Conservation (phyloP, 1,140 invertebrate species). For the Macrobrachium rosenbergii region DNA sequence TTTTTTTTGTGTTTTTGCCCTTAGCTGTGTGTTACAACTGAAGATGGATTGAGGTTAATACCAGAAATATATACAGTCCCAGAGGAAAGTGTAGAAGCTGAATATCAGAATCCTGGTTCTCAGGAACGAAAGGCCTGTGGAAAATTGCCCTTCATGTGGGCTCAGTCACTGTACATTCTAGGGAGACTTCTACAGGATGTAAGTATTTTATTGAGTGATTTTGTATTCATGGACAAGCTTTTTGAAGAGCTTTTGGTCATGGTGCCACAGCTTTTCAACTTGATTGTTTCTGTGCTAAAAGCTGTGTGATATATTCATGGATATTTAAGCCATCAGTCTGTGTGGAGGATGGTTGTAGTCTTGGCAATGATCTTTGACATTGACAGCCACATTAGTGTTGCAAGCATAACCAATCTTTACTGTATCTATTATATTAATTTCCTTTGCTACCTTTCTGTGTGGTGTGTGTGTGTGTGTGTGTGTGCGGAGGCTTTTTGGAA, state of each 20-base stretch:
- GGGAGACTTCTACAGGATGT: slow-evolving; percentile 92
- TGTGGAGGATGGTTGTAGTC: no score
- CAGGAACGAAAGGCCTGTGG: slow-evolving; percentile 89
- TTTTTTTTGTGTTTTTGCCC: background rate
- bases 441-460: no score
- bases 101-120: slow-evolving; percentile 89
- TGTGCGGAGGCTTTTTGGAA: no score
- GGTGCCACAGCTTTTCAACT: slow-evolving; percentile 68
- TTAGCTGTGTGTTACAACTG: slow-evolving; percentile 82
- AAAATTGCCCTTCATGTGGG: slow-evolving; percentile 97
- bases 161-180: slow-evolving; percentile 96
- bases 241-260: background rate
- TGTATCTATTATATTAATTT: no score
- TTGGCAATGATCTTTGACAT: no score
- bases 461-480: no score
- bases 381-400: no score
- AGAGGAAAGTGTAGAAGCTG: slow-evolving; percentile 83
- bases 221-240: background rate
- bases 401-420: no score
- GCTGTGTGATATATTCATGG: no score
- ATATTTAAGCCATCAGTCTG: no score
- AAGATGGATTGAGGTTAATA: slow-evolving; percentile 90
- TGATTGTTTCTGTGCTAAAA: no score
- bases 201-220: slow-evolving; percentile 20
- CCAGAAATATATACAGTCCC: slow-evolving; percentile 97